These are phyloP conservation scores for Brachyopa scutellaris DNA, from an alignment of 2,888 invertebrate genomes.

Conservation along the genomic window DNA sequence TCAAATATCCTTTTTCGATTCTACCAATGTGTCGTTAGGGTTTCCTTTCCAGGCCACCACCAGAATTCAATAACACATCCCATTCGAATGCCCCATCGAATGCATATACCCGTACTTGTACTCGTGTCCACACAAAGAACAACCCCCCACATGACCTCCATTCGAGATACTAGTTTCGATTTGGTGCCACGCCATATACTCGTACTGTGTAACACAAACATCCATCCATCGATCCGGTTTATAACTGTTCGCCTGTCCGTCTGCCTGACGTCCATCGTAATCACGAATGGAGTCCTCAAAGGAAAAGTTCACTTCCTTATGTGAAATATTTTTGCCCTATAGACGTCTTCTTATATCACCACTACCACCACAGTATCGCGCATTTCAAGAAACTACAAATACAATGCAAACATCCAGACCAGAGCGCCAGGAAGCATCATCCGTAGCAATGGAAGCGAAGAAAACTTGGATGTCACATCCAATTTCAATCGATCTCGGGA, in stretches of 20 bases:
- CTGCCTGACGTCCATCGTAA: slow-evolving; percentile 72
- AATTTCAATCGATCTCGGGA: slow-evolving; percentile 76
- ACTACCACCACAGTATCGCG: neutral
- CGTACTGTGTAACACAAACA: slow-evolving; percentile 57
- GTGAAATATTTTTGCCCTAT: slow-evolving; percentile 65
- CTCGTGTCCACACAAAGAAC: neutral
- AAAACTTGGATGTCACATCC: slow-evolving; percentile 76
- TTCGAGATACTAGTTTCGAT: slow-evolving; percentile 46
- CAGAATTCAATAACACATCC: slow-evolving; percentile 40
- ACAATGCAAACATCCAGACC: slow-evolving; percentile 57
- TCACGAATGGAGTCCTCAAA: slow-evolving; percentile 71
- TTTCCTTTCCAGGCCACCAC: neutral
- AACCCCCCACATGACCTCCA: slow-evolving; percentile 56
- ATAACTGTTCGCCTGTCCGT: slow-evolving; percentile 68
- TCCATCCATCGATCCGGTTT: slow-evolving; percentile 68
- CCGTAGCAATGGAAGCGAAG: slow-evolving; percentile 56
- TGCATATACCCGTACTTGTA: neutral
- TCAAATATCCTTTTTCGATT: slow-evolving; percentile 22
- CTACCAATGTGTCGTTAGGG: slow-evolving; percentile 20
- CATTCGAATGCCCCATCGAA: neutral
- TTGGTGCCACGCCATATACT: neutral
- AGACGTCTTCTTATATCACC: slow-evolving; percentile 37
- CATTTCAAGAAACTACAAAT: slow-evolving; percentile 36
- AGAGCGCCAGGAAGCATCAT: slow-evolving; percentile 27
- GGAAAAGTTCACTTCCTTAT: slow-evolving; percentile 73